Evolutionary conservation across 2,797 vertebrate species (phyloP).

Genomic region (Lagorchestes hirsutus): DNA sequence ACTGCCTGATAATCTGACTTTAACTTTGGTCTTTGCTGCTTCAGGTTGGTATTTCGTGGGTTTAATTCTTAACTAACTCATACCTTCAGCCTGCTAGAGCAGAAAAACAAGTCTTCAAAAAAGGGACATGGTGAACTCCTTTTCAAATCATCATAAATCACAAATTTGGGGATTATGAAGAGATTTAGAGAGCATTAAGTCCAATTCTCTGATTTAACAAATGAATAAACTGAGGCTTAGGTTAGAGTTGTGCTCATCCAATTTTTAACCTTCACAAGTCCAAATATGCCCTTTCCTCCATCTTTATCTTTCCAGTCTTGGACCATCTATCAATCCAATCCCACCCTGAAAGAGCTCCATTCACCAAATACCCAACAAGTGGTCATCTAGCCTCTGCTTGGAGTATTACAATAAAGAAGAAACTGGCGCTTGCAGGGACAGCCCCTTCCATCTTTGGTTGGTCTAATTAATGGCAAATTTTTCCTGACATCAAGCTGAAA

Average conservation of each 20-base stretch:
- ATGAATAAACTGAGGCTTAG: background rate
- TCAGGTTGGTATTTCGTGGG: background rate
- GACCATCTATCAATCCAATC: background rate
- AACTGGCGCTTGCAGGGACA: background rate
- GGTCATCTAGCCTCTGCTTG: background rate
- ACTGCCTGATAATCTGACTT: background rate
- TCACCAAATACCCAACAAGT: background rate
- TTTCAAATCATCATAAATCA: background rate
- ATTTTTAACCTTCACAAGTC: background rate
- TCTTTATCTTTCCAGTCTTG: background rate
- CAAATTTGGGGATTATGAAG: background rate
- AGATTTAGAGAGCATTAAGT: background rate
- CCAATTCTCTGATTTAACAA: background rate
- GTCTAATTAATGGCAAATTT: background rate
- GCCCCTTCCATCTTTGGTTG: background rate
- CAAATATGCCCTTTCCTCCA: background rate
- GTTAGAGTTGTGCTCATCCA: background rate
- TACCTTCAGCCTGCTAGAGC: background rate
- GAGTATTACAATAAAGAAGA: background rate
- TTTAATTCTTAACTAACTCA: background rate
- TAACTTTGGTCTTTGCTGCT: background rate
- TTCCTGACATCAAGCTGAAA: background rate
- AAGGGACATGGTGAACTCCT: background rate
- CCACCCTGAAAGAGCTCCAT: background rate
- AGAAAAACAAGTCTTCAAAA: background rate